Base-by-base conservation (phyloP, 2,113 vertebrate species). In the Cyprinus carpio region DNA sequence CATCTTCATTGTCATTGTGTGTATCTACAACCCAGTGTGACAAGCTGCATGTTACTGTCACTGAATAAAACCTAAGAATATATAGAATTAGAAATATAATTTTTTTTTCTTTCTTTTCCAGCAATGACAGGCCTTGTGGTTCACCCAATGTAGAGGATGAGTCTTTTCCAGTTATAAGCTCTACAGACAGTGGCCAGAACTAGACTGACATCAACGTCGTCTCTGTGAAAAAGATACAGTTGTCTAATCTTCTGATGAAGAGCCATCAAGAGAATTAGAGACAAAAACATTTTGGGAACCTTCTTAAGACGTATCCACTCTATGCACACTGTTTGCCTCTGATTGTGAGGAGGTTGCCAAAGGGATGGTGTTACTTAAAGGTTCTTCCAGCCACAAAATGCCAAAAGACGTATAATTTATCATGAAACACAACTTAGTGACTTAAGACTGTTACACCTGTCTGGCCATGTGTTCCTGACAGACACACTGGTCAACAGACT, bases 41-140 rank as follows among this genome's bases (percentile, higher is more conserved):
- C 7, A 8, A 40, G 40, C 8, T 43, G 11, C 40, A 84, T 89
- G 88, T 89, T 90, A 89, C 92, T 84, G 16, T 20, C 3, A 12
- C 12, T 46, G 10, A 46, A 3, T 37, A 90, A 92, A 90, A 88
- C 89, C 89, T 87, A 6, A n/a, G n/a, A n/a, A n/a, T n/a, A n/a
- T n/a, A n/a, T n/a, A n/a, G n/a, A n/a, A n/a, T n/a, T n/a, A n/a
- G n/a, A n/a, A n/a, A n/a, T n/a, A n/a, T n/a, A n/a, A 88, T 90
- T 92, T 91, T 37, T 43, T 43, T 9, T 11, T 12, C 11, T 12
- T 89, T 94, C 0, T 6, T 92, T 94, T 97, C 78, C 94, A 99
- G 98, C 97, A 91, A 99, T 99, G 97, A 96, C 96, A 49, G 97
- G 98, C 89, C 95, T 98, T 90, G 96, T 98, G 18, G 96, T 98